Conservation (phyloP, 2,797 vertebrate genomes). For the Syndactyla subalaris region DNA sequence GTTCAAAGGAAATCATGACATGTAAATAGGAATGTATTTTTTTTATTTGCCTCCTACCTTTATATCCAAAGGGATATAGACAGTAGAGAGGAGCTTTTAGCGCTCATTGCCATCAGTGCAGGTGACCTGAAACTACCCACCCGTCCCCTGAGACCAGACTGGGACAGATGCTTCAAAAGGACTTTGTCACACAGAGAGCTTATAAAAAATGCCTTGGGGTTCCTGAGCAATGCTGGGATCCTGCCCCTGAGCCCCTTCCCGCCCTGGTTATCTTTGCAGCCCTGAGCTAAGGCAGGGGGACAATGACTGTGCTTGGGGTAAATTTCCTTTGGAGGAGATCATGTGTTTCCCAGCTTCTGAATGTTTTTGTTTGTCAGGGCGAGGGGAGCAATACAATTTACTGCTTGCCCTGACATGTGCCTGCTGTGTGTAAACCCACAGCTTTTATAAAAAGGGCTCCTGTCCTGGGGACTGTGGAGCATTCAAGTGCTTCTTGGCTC, state of each 20-base stretch:
- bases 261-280: background rate
- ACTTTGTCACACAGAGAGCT: background rate
- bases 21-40: background rate
- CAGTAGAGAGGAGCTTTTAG: background rate
- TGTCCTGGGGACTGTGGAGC: background rate
- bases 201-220: background rate
- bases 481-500: constrained; percentile 2
- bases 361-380: background rate
- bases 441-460: background rate
- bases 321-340: background rate
- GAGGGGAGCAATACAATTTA: background rate
- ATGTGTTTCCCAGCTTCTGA: background rate
- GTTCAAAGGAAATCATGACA: background rate
- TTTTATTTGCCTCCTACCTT: background rate
- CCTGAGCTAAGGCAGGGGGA: background rate
- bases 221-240: background rate
- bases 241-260: background rate
- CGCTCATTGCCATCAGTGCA: rapidly evolving
- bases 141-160: background rate
- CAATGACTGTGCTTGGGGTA: background rate
- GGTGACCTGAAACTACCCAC: background rate
- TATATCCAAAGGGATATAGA: background rate
- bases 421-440: constrained; percentile 5
- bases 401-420: constrained; percentile 42
- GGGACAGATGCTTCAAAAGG: background rate